A percentile compares a stretch with the other conserved stretches of the same genome.
Conservation (phyloP, 1,140 invertebrate genomes). For the Aphelinus certus region DNA sequence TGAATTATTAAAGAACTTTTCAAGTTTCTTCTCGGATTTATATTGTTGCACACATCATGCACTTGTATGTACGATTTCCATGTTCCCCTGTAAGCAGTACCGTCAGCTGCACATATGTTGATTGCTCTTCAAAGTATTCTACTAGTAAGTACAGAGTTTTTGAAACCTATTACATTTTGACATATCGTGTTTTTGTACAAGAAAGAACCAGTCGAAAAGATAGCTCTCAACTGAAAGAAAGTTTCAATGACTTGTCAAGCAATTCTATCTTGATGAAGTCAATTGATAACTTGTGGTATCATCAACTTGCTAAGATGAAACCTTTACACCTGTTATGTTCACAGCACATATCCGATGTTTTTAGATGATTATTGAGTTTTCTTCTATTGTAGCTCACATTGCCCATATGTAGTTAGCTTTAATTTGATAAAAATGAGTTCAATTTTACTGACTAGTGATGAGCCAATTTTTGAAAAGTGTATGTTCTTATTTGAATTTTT, state of each 20-base stretch:
- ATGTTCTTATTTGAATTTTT: no score
- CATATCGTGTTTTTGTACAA: constrained; percentile 27
- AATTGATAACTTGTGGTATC: neutral
- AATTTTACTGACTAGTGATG: no score
- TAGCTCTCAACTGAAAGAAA: neutral
- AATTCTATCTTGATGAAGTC: neutral
- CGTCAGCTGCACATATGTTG: constrained; percentile 19
- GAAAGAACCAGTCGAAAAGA: constrained; percentile 24
- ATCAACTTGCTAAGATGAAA: neutral
- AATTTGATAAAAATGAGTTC: no score
- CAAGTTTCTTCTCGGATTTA: constrained; percentile 26
- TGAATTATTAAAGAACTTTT: constrained; percentile 18
- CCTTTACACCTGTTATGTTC: constrained; percentile 20
- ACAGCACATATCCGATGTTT: neutral
- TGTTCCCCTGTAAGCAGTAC: constrained; percentile 19
- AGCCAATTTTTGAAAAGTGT: no score
- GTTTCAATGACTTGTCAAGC: neutral
- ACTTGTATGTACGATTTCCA: constrained; percentile 27
- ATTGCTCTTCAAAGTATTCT: constrained; percentile 25
- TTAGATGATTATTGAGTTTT: neutral
- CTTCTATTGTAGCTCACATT: neutral
- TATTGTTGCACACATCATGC: constrained; percentile 21
- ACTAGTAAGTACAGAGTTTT: constrained; percentile 12
- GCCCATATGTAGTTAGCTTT: no score
- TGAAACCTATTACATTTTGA: constrained; percentile 22